Base-by-base conservation (phyloP, 2,113 vertebrate genomes). In the Mellivora capensis region DNA sequence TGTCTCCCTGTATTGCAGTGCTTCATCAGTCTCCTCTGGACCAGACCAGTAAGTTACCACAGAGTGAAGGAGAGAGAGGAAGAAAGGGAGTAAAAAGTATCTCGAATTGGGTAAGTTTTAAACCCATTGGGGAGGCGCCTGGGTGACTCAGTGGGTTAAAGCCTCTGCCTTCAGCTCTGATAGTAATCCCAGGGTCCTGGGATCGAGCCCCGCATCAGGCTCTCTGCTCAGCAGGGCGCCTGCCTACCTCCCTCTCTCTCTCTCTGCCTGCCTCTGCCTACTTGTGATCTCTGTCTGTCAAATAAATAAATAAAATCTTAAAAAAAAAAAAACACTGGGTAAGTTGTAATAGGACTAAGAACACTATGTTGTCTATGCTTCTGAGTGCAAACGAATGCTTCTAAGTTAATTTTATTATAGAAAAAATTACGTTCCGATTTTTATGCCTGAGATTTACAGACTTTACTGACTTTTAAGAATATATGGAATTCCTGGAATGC, bases 391-490 rank as follows among this genome's bases (percentile, higher is more conserved):
- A 77, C 15, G 20, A n/a, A 12, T 42, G 14, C 42, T 80, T 64
- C 37, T n/a, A 74, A 87, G 42, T 83, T 83, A 23, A 79, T 57
- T 74, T 95, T 34, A 91, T 61, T n/a, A 20, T n/a, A 80, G 61
- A 71, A 94, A 54, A 97, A 92, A 67, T n/a, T 67, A 74, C 17
- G 34, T 72, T 86, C 23, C n/a, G 15, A 44, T 83, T 59, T 95
- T 90, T 93, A 23, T 25, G 93, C 27, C 90, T 62, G 27, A 93
- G 23, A 57, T 87, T 87, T 81, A 93, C 87, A 84, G 74, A 81
- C 31, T 59, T 37, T 49, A 44, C 9, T 71, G 44, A 85, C 72
- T 49, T 59, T 57, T n/a, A 86, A 90, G 84, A 86, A 52, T 42
- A 89, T n/a, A n/a, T n/a, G n/a, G n/a, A n/a, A n/a, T n/a, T n/a